phyloP scores from a whole-genome alignment of 2,797 vertebrate species.

The Mus spretus region DNA sequence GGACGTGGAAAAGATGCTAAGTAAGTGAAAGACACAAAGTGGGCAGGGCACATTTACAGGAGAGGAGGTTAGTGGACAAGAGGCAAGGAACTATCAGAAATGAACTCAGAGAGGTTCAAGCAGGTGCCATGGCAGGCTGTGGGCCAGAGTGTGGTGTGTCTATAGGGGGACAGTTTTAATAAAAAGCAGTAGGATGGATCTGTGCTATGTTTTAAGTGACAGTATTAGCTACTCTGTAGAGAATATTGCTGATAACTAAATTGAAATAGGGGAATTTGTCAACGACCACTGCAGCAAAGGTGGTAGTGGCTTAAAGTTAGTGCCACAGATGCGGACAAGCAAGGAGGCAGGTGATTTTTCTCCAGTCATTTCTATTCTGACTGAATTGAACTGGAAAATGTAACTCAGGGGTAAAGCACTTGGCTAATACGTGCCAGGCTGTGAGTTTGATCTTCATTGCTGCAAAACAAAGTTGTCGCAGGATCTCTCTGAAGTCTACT shows the following conservation, averaged over 20 bases:
- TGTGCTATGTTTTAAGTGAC: conserved; percentile 29
- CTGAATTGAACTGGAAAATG: conserved; percentile 5
- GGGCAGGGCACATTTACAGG: background rate
- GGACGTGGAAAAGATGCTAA: background rate
- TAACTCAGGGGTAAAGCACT: background rate
- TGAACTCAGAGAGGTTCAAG: background rate
- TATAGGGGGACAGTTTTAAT: background rate
- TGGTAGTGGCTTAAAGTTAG: background rate
- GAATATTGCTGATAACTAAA: conserved; percentile 10
- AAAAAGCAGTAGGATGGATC: conserved; percentile 14
- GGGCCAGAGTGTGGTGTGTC: background rate
- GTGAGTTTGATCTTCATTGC: background rate
- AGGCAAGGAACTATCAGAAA: background rate
- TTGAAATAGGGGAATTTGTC: background rate
- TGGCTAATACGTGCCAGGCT: background rate
- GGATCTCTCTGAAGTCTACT: background rate
- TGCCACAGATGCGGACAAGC: background rate
- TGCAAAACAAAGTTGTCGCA: background rate
- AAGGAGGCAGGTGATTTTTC: background rate
- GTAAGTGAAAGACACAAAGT: conserved; percentile 16
- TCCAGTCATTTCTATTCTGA: background rate
- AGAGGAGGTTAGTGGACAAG: background rate
- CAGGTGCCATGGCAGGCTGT: background rate
- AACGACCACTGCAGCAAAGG: background rate
- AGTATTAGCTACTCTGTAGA: background rate